phyloP scores from a whole-genome alignment of 2,797 vertebrate genomes.

The Semaprochilodus insignis region DNA sequence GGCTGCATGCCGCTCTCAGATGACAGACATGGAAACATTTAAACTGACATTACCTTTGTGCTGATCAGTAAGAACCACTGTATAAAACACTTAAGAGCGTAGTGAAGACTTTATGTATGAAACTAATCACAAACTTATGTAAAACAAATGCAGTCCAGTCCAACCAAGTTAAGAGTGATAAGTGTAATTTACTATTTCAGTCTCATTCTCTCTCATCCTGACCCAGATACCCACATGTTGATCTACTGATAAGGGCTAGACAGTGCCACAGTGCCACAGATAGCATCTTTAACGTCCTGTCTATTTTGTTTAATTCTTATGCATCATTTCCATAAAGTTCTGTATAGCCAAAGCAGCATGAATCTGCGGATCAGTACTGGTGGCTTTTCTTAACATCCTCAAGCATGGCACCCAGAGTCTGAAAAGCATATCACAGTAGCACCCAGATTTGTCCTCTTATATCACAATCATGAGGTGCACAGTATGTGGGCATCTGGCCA shows the following conservation, averaged over 20 bases:
- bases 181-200: background rate
- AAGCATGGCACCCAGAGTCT: background rate
- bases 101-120: background rate
- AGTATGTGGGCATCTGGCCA: conserved; percentile 7
- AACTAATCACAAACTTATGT: background rate
- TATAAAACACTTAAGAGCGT: background rate
- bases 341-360: background rate
- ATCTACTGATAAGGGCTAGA: background rate
- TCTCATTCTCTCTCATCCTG: background rate
- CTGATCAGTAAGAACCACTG: too few relatives aligned
- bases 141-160: background rate
- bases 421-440: background rate
- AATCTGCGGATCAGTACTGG: background rate
- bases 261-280: background rate
- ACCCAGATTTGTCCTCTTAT: background rate
- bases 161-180: background rate
- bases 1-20: too few relatives aligned
- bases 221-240: conserved; percentile 3
- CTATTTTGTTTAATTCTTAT: background rate
- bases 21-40: too few relatives aligned
- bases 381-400: background rate
- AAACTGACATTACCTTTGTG: too few relatives aligned
- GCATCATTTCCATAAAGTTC: background rate
- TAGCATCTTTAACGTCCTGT: background rate
- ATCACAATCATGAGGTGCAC: background rate